Evolutionary conservation across 2,888 invertebrate genomes (phyloP).

Genomic region (Yponomeuta malinellus): DNA sequence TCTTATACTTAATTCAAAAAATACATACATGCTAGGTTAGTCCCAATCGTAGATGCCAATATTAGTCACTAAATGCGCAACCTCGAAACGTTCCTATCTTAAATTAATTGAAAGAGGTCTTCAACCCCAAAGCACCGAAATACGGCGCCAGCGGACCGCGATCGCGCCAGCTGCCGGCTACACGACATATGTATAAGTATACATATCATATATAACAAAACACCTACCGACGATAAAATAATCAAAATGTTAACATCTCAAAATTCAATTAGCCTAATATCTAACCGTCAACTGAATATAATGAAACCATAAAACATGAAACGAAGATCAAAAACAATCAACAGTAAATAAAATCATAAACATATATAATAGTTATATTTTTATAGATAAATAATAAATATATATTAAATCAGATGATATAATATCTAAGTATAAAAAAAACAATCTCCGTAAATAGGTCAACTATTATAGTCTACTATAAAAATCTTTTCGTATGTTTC

Average conservation of each 20-base stretch:
- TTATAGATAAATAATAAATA: constrained; percentile 65
- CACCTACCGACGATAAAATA: constrained; percentile 66
- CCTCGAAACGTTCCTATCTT: constrained; percentile 64
- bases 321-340: constrained; percentile 72
- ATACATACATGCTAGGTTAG: constrained; percentile 76
- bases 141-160: constrained; percentile 18
- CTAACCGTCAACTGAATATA: constrained; percentile 52
- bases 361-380: constrained; percentile 31
- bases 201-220: constrained; percentile 40
- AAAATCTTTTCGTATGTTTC: constrained; percentile 77
- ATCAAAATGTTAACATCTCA: constrained; percentile 60
- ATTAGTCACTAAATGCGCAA: constrained; percentile 74
- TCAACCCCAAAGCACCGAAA: constrained; percentile 61
- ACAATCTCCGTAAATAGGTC: constrained; percentile 77
- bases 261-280: constrained; percentile 30
- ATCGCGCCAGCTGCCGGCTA: constrained; percentile 24
- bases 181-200: constrained; percentile 15
- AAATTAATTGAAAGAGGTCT: constrained; percentile 67
- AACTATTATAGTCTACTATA: constrained; percentile 73
- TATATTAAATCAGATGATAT: constrained; percentile 75
- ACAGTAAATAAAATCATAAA: constrained; percentile 68
- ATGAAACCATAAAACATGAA: constrained; percentile 51
- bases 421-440: constrained; percentile 76
- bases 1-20: constrained; percentile 74
- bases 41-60: constrained; percentile 77